These are phyloP conservation scores for Myotis myotis DNA, from an alignment of 2,797 vertebrate species.

Conservation along the genomic window DNA sequence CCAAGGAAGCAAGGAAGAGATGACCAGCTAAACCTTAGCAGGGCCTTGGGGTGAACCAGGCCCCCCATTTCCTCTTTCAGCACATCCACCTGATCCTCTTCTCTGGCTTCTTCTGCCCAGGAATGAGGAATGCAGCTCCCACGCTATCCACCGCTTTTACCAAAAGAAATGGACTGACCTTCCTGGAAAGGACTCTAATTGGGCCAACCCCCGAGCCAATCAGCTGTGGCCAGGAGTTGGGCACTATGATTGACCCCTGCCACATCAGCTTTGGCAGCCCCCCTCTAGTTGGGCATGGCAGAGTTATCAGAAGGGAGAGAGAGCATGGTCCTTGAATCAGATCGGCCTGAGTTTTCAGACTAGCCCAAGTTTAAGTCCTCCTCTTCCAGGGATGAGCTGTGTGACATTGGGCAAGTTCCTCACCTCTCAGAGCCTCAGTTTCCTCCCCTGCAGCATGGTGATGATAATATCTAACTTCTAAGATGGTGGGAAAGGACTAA, in stretches of 20 bases:
- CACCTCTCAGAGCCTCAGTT: background rate
- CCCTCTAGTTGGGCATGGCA: background rate
- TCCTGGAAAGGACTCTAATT: background rate
- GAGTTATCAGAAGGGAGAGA: background rate
- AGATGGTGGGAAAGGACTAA: background rate
- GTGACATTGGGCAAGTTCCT: background rate
- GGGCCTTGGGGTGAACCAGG: background rate
- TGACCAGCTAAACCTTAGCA: background rate
- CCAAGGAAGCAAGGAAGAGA: background rate
- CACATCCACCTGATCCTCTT: background rate
- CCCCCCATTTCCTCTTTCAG: background rate
- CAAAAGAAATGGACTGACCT: no score
- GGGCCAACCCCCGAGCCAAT: background rate
- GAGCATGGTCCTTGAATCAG: background rate
- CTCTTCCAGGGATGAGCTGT: background rate
- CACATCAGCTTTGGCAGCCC: background rate
- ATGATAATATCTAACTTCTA: background rate
- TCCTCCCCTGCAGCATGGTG: background rate
- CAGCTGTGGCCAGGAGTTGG: background rate
- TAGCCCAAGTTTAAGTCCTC: background rate
- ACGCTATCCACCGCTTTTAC: background rate
- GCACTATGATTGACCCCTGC: background rate
- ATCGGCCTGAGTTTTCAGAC: background rate
- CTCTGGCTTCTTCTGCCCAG: background rate
- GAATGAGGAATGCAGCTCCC: background rate